Percentiles rank a stretch among this genome's conserved stretches.
Evolutionary conservation across 2,888 invertebrate genomes (phyloP).

Genomic region (Aplocera efformata): DNA sequence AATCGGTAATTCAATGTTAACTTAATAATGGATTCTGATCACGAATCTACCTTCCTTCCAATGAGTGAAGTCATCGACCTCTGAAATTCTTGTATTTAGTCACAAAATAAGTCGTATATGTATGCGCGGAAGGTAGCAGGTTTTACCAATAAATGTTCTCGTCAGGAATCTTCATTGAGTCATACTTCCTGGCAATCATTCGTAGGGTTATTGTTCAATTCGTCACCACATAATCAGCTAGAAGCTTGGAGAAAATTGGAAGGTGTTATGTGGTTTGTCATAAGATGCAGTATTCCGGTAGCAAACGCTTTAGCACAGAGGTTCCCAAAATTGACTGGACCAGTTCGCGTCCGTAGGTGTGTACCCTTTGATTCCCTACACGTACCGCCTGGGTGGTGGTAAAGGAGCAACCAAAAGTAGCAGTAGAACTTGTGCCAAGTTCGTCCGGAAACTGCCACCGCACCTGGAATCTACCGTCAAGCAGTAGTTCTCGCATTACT

Average conservation of each 20-base stretch:
- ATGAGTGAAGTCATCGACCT: conserved; percentile 8
- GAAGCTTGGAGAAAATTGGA: neutral
- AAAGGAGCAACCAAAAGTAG: no score
- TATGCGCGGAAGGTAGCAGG: neutral
- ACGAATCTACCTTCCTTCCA: conserved; percentile 10
- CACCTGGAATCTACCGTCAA: no score
- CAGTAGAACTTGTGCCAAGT: no score
- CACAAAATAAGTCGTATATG: conserved; percentile 5
- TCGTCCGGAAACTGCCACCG: no score
- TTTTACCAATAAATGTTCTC: conserved; percentile 12
- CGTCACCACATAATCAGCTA: neutral
- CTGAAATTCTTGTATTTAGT: neutral
- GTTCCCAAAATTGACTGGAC: no score
- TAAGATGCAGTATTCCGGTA: no score
- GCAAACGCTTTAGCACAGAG: no score
- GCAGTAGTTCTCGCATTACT: no score
- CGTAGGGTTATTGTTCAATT: neutral
- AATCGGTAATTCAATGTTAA: conserved; percentile 12
- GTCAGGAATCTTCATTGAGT: conserved; percentile 27
- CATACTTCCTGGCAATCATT: conserved; percentile 32
- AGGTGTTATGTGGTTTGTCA: no score
- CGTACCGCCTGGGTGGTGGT: no score
- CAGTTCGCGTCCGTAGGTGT: no score
- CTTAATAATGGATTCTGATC: conserved; percentile 18
- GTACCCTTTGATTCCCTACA: no score